Evolutionary conservation across 2,888 invertebrate species (phyloP), one percentile per base, ranked within the genome.

Genomic region (Folsomia manolachei): DNA sequence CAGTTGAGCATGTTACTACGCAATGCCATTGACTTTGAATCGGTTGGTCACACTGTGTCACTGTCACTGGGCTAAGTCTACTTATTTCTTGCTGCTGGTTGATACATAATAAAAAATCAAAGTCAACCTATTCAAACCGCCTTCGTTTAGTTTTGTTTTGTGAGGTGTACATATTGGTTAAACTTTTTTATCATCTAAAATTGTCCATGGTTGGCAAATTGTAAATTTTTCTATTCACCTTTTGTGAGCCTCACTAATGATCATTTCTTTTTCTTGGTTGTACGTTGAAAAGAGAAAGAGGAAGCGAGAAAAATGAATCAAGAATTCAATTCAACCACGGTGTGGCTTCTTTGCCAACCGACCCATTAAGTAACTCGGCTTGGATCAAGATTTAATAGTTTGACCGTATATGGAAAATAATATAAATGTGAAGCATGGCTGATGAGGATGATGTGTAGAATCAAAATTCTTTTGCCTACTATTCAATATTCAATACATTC

Each of bases 21-120:
- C 18, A 63, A 63, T 63, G 71, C 52, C 52, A n/a, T n/a, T n/a
- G n/a, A n/a, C n/a, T n/a, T n/a, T n/a, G 66, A 75, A 78, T 78
- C 75, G 60, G 27, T 78, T 78, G 70, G 78, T 73, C 69, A 73
- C 73, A 72, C 70, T 62, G 65, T 74, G 75, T 74, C 74, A 75
- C 70, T 77, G 75, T 76, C 76, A 75, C 71, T 70, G 61, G 70
- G 71, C 71, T 70, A 71, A 23, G 21, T 53, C 39, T n/a, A n/a
- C n/a, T n/a, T n/a, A n/a, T n/a, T n/a, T n/a, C n/a, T n/a, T n/a
- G n/a, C n/a, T n/a, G n/a, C n/a, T n/a, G n/a, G n/a, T n/a, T n/a
- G n/a, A n/a, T n/a, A n/a, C n/a, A n/a, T n/a, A n/a, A n/a, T n/a
- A n/a, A n/a, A n/a, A n/a, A n/a, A n/a, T n/a, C n/a, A n/a, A n/a